phyloP scores from a whole-genome alignment of 2,797 vertebrate species.

The Falco peregrinus region DNA sequence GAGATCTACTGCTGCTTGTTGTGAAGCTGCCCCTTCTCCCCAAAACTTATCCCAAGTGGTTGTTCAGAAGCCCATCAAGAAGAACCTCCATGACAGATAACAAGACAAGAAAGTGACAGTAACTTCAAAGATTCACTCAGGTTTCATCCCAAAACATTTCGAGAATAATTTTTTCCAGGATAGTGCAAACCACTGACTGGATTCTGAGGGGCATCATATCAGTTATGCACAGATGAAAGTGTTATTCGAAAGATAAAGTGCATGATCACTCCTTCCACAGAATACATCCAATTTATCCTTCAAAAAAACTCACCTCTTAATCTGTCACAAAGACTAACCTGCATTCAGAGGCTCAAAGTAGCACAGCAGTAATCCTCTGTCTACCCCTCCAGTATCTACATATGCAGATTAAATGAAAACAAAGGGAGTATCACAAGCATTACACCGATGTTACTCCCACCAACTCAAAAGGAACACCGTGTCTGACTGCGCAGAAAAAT shows the following conservation, averaged over 20 bases:
- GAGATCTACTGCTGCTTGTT: not conserved
- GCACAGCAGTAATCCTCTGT: not conserved
- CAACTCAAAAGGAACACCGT: not conserved
- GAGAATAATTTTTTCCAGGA: not conserved
- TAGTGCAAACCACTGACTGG: not conserved
- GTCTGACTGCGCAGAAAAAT: rapidly evolving
- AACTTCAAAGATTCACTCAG: not conserved
- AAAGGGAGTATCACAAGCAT: not conserved
- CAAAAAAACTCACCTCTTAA: not conserved
- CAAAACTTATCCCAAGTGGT: not conserved
- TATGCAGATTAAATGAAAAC: not conserved
- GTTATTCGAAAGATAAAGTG: not conserved
- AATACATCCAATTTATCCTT: not conserved
- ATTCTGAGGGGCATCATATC: not conserved
- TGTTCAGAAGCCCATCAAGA: not conserved
- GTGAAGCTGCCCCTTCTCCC: not conserved
- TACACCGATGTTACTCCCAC: not conserved
- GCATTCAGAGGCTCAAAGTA: not conserved
- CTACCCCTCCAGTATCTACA: rapidly evolving
- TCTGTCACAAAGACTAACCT: not conserved
- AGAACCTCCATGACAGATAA: rapidly evolving
- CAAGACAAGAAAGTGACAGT: not conserved
- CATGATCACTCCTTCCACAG: rapidly evolving
- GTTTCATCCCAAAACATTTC: not conserved
- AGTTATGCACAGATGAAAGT: rapidly evolving